phyloP scores from a whole-genome alignment of 2,888 invertebrate genomes.

The Acronicta psi region DNA sequence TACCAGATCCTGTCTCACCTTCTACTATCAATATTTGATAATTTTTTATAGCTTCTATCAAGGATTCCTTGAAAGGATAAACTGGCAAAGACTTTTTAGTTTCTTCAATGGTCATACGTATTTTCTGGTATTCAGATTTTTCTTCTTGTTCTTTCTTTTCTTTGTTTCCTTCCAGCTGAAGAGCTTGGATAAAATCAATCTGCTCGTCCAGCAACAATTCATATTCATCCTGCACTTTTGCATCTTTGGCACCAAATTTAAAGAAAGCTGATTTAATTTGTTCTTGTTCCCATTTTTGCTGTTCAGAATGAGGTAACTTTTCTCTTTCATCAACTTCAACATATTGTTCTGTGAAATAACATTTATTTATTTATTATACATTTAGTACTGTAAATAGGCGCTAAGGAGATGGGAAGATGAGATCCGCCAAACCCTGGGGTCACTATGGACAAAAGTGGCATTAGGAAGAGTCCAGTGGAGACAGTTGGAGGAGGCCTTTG shows the following conservation, averaged over 20 bases:
- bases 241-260: conserved; percentile 97
- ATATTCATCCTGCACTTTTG: conserved; percentile 93
- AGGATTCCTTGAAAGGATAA: conserved; percentile 96
- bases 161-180: conserved; percentile 93
- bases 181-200: conserved; percentile 98
- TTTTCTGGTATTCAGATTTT: conserved; percentile 90
- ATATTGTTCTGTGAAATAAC: conserved; percentile 89
- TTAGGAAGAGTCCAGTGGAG: too few relatives aligned
- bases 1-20: conserved; percentile 99
- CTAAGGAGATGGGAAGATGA: too few relatives aligned
- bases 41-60: conserved; percentile 96
- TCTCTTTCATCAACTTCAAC: conserved; percentile 96
- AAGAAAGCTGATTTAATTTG: conserved; percentile 97
- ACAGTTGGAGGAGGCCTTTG: too few relatives aligned
- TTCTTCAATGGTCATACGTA: conserved; percentile 95
- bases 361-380: too few relatives aligned
- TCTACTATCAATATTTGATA: conserved; percentile 98
- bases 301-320: conserved; percentile 94
- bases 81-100: conserved; percentile 97
- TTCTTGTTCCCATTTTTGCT: conserved; percentile 99
- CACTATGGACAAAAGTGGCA: too few relatives aligned
- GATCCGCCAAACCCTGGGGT: too few relatives aligned
- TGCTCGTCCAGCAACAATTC: conserved; percentile 98
- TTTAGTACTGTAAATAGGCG: too few relatives aligned
- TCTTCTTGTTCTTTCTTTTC: conserved; percentile 89